These are phyloP conservation scores for Enteromius thamalakanensis DNA, from an alignment of 2,797 vertebrate genomes.

Conservation along the genomic window DNA sequence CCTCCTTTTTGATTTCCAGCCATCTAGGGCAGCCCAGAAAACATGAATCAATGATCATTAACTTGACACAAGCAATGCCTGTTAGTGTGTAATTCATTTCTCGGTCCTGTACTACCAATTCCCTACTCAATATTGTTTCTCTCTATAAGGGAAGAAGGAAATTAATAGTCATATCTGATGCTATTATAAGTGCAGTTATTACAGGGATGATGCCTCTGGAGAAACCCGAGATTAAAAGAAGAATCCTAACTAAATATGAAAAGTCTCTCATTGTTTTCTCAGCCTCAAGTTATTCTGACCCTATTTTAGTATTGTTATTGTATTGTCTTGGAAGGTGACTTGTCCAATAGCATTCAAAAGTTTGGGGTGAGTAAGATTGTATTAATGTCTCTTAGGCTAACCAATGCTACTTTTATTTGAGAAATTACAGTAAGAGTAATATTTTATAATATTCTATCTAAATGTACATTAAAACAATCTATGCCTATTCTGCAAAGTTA, in stretches of 20 bases:
- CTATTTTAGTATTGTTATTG: background rate
- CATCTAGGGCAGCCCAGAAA: conserved; percentile 54
- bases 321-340: background rate
- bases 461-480: background rate
- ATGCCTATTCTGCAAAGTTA: background rate
- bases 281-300: background rate
- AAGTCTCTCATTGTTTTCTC: background rate
- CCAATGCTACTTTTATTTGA: background rate
- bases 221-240: background rate
- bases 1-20: conserved; percentile 27
- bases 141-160: background rate
- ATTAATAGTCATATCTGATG: background rate
- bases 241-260: background rate
- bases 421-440: background rate
- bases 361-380: background rate
- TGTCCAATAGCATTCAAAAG: background rate
- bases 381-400: background rate
- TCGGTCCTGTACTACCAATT: conserved; percentile 5
- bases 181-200: conserved; percentile 9
- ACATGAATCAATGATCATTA: conserved; percentile 46
- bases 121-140: background rate
- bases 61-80: conserved; percentile 37
- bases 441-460: background rate
- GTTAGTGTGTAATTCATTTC: conserved; percentile 25
- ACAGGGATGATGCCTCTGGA: background rate